Evolutionary conservation across 2,888 invertebrate genomes (phyloP).

Genomic region (Peribatodes rhomboidaria): DNA sequence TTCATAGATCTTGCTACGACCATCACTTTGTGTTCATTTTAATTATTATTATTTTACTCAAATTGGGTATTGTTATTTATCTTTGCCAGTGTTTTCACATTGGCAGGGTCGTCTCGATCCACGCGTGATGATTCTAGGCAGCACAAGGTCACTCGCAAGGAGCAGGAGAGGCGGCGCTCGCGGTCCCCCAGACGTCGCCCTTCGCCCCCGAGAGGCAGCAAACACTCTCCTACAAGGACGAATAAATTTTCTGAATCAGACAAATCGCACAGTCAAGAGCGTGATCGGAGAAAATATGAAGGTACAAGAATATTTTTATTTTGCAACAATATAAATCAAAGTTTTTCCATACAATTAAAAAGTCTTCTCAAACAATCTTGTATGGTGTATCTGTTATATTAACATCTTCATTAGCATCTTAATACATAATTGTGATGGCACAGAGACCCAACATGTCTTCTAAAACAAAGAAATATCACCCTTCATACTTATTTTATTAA

Average conservation of each 20-base stretch:
- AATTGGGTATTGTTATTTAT: constrained; percentile 82
- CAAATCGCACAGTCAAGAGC: constrained; percentile 56
- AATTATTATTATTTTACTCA: constrained; percentile 54
- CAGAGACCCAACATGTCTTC: too few relatives aligned
- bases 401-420: too few relatives aligned
- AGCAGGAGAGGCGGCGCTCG: constrained; percentile 58
- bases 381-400: too few relatives aligned
- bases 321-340: background rate
- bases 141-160: constrained; percentile 44
- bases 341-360: background rate
- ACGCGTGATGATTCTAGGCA: constrained; percentile 85
- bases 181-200: constrained; percentile 63
- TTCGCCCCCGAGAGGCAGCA: constrained; percentile 52
- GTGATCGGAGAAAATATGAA: constrained; percentile 51
- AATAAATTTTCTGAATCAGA: constrained; percentile 44
- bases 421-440: too few relatives aligned
- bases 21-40: constrained; percentile 34
- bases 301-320: too few relatives aligned
- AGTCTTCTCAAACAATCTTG: background rate
- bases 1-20: constrained; percentile 23
- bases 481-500: too few relatives aligned
- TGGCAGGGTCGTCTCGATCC: constrained; percentile 89
- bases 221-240: constrained; percentile 44
- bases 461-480: too few relatives aligned
- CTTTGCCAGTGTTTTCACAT: constrained; percentile 92